These are phyloP conservation scores for Notoglanidium macrostoma DNA, from an alignment of 2,797 vertebrate genomes.

Conservation along the genomic window DNA sequence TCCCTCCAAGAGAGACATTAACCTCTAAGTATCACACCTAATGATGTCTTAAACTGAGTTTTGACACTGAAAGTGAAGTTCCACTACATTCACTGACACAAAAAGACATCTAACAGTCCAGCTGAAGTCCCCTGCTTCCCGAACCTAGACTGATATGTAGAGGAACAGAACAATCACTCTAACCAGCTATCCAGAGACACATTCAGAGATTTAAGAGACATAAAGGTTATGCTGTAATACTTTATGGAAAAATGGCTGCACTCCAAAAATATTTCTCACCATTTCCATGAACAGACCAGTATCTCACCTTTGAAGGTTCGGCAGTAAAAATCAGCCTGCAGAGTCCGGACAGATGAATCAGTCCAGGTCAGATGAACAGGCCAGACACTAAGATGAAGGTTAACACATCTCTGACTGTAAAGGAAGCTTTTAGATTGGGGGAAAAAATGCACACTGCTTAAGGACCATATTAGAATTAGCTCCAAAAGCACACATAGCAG, in stretches of 20 bases:
- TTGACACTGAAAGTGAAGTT: constrained; percentile 12
- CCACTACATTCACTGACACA: constrained; percentile 53
- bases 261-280: constrained; percentile 69
- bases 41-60: constrained; percentile 33
- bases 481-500: constrained; percentile 65
- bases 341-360: constrained; percentile 72
- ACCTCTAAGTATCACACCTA: constrained; percentile 41
- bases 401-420: constrained; percentile 71
- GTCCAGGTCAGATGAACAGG: constrained; percentile 67
- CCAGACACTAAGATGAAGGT: constrained; percentile 66
- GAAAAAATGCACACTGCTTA: constrained; percentile 58
- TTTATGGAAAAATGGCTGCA: constrained; percentile 57
- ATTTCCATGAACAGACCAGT: constrained; percentile 68
- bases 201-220: constrained; percentile 55
- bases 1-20: constrained; percentile 36
- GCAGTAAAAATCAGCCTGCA: constrained; percentile 59
- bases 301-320: constrained; percentile 53
- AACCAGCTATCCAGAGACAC: constrained; percentile 28
- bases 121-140: constrained; percentile 1
- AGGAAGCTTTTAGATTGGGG: constrained; percentile 72
- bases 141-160: constrained; percentile 21
- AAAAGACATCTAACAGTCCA: constrained; percentile 48
- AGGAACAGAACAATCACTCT: constrained; percentile 19
- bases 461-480: constrained; percentile 63
- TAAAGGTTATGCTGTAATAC: constrained; percentile 18